Evolutionary conservation across 2,888 invertebrate genomes (phyloP), one percentile per base, ranked within the genome.

Genomic region (Agapetus fuscipes): DNA sequence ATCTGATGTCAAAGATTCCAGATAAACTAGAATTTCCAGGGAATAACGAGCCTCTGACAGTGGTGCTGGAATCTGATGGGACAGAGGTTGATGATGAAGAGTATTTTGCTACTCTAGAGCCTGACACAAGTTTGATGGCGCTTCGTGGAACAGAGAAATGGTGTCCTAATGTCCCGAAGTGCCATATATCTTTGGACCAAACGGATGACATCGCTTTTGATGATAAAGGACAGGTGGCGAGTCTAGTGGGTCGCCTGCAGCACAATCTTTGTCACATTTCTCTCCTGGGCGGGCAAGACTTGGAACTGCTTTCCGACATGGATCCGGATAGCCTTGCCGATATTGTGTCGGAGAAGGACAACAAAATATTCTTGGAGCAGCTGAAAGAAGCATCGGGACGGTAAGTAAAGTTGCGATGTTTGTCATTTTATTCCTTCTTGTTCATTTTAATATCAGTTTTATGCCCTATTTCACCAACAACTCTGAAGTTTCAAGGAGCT

Each of bases 81-180:
- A 94, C 94, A 0, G 93, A 94, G 70, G 86, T 94, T 34, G 93
- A 94, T 53, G 93, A 94, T 56, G 93, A 94, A 59, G 91, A 91
- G 58, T 94, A 93, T 62, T 94, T 94, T 61, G 83, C 82, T 32
- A 91, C 91, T 2, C 67, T 94, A 48, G 90, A 91, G 53, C 81
- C 81, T 48, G 88, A 94, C 55, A 88, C 90, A 12, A 80, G 80
- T 54, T 71, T 89, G 46, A 89, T 90, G 82, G 77, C 88, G 34
- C 71, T 90, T 35, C 76, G 77, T 48, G 78, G 78, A 5, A 76
- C 76, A 50, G 82, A 88, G 58, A 83, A 80, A 56, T 88, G 88
- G 88, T 64, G 71, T 41, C 75, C 74, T 2, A 68, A 72, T 49
- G 70, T 72, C 61, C 76, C 77, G 2, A 72, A 71, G 46, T 76